Evolutionary conservation across 1,140 invertebrate genomes (phyloP), one percentile per base, ranked within the genome.

Genomic region (Drosophila orena): DNA sequence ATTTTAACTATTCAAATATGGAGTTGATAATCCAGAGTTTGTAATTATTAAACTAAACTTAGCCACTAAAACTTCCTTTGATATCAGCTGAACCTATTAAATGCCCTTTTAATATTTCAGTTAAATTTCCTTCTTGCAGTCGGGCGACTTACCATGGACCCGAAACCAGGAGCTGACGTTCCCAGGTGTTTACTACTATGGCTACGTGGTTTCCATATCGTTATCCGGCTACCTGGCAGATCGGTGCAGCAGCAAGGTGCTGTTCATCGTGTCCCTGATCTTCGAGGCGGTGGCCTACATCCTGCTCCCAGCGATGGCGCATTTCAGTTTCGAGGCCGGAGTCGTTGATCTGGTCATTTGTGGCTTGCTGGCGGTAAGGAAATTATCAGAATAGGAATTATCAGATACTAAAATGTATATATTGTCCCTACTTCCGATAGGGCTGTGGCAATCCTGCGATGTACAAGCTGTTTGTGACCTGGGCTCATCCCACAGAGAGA

Each of bases 401-500:
- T 4, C 5, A 10, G 14, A 40, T 34, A 12, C 4, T 27, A 3
- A 10, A 14, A n/a, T 8, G 8, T 30, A 30, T 3, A 30, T 30
- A 24, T 4, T 24, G 4, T 0, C 24, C 24, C 2, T 42, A 10
- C 37, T 10, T 40, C 8, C 17, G 24, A 2, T 43, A 92, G 91
- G 91, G 88, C 24, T 90, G 83, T 38, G 84, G 84, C 11, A 68
- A 85, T 56, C 91, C 91, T 6, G 54, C 91, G 6, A 6, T 91
- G 8, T 92, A 92, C 42, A 91, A 92, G 42, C 56, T 92, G 0
- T 92, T 86, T 22, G 79, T 91, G 5, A 60, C 68, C 11, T 92
- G 91, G 91, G 81, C 91, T 0, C 91, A 92, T 85, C 91, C 88
- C 24, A 74, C 66, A n/a, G 91, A 92, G 38, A 79, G 91, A 14